A percentile compares a stretch with the other conserved stretches of the same genome.
Evolutionary conservation across 2,888 invertebrate species (phyloP).

Genomic region (Apomyelois bistriatella): DNA sequence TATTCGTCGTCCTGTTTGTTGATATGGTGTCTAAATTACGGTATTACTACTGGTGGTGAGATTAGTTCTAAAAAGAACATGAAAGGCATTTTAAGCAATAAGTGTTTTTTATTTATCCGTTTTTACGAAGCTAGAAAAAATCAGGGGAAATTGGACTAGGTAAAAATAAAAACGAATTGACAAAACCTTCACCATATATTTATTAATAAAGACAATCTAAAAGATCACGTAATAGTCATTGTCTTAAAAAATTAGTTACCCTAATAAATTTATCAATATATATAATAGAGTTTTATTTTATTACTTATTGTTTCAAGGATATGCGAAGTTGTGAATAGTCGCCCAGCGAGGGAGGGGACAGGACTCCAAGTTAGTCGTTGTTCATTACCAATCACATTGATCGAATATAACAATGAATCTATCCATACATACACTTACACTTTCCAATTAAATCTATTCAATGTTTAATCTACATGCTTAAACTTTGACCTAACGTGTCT

Average conservation of each 20-base stretch:
- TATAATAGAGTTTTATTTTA: slow-evolving; percentile 71
- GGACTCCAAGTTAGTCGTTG: slow-evolving; percentile 70
- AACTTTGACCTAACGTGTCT: slow-evolving; percentile 71
- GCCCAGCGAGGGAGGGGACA: slow-evolving; percentile 49
- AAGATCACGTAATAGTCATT: slow-evolving; percentile 80
- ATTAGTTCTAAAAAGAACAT: too few species aligned
- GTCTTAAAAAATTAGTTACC: slow-evolving; percentile 80
- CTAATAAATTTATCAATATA: slow-evolving; percentile 80
- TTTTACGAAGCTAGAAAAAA: not conserved
- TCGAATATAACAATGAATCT: slow-evolving; percentile 73
- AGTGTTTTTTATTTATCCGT: not conserved
- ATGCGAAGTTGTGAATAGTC: slow-evolving; percentile 77
- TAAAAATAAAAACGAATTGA: slow-evolving; percentile 68
- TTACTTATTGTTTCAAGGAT: slow-evolving; percentile 81
- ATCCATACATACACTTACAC: slow-evolving; percentile 65
- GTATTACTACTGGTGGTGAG: too few species aligned
- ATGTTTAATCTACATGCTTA: slow-evolving; percentile 72
- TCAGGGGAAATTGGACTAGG: slow-evolving; percentile 11
- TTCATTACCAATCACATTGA: slow-evolving; percentile 72
- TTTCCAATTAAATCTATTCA: slow-evolving; percentile 63
- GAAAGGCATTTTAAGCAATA: too few species aligned
- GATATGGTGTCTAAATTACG: too few species aligned
- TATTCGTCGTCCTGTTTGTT: too few species aligned
- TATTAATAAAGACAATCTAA: slow-evolving; percentile 81
- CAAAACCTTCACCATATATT: slow-evolving; percentile 80